phyloP scores from a whole-genome alignment of 1,140 invertebrate species.

The Polypedilum pembai region DNA sequence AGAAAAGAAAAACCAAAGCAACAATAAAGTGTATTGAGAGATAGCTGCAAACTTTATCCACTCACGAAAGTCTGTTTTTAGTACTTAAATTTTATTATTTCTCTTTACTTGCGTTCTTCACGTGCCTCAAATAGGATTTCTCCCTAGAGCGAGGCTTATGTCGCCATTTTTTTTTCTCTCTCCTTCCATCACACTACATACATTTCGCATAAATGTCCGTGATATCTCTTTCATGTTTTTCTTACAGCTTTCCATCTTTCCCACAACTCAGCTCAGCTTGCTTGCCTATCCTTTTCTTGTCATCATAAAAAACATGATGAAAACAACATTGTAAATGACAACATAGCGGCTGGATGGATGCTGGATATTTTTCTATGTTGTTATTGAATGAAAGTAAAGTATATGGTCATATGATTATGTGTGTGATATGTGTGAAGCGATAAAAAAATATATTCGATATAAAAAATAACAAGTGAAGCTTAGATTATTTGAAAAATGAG shows the following conservation, averaged over 20 bases:
- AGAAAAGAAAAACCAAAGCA: too few relatives aligned
- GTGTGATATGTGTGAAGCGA: too few relatives aligned
- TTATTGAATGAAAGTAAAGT: slow-evolving; percentile 1
- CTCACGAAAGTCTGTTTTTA: too few relatives aligned
- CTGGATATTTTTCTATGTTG: neutral
- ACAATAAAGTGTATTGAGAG: too few relatives aligned
- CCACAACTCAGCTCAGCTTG: neutral
- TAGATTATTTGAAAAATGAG: too few relatives aligned
- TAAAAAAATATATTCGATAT: too few relatives aligned
- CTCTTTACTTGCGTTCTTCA: too few relatives aligned
- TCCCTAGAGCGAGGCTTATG: slow-evolving; percentile 8
- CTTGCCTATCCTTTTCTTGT: neutral
- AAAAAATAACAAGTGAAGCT: too few relatives aligned
- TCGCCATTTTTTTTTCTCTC: neutral
- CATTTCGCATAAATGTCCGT: neutral
- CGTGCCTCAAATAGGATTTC: neutral
- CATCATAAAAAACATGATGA: slow-evolving; percentile 9
- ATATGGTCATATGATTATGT: neutral
- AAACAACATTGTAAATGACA: neutral
- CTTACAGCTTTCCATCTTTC: neutral
- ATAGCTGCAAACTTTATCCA: too few relatives aligned
- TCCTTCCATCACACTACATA: neutral
- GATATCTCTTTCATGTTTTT: slow-evolving; percentile 25
- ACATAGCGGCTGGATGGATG: neutral
- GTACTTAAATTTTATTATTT: too few relatives aligned